Evolutionary conservation across 1,140 invertebrate species (phyloP).

Genomic region (Xylocopa sonorina): DNA sequence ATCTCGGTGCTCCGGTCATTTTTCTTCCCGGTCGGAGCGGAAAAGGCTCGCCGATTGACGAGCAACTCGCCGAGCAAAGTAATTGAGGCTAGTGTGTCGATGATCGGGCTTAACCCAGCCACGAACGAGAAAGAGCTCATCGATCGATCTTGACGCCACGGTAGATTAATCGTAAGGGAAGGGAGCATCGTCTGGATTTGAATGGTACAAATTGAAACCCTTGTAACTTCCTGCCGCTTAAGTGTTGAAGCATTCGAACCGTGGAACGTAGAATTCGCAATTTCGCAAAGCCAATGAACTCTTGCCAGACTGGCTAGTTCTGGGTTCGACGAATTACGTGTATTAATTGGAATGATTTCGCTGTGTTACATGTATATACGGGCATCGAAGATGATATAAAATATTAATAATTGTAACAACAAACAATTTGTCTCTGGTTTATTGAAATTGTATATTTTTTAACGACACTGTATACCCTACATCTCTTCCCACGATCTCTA

Average conservation of each 20-base stretch:
- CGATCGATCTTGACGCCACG: conserved; percentile 22
- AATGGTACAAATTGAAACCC: conserved; percentile 36
- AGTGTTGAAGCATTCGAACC: not conserved
- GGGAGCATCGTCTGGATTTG: conserved; percentile 31
- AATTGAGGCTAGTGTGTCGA: conserved; percentile 39
- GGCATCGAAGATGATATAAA: no score
- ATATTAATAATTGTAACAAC: no score
- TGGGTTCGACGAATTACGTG: not conserved
- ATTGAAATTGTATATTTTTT: no score
- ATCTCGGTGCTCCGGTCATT: not conserved
- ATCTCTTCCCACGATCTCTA: no score
- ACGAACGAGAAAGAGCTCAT: not conserved
- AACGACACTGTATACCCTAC: no score
- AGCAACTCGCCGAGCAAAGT: conserved; percentile 14
- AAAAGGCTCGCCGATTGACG: not conserved
- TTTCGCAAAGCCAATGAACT: conserved; percentile 25
- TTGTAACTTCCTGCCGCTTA: conserved; percentile 15
- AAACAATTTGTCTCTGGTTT: no score
- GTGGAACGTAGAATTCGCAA: conserved; percentile 10
- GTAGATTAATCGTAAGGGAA: conserved; percentile 30
- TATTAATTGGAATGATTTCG: not conserved
- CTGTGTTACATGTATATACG: no score
- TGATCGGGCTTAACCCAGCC: conserved; percentile 36
- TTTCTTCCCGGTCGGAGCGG: not conserved
- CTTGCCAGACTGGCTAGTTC: no score